Percentiles rank a stretch among this genome's conserved stretches.
Evolutionary conservation across 2,797 vertebrate genomes (phyloP).

Genomic region (Sylvilagus floridanus): DNA sequence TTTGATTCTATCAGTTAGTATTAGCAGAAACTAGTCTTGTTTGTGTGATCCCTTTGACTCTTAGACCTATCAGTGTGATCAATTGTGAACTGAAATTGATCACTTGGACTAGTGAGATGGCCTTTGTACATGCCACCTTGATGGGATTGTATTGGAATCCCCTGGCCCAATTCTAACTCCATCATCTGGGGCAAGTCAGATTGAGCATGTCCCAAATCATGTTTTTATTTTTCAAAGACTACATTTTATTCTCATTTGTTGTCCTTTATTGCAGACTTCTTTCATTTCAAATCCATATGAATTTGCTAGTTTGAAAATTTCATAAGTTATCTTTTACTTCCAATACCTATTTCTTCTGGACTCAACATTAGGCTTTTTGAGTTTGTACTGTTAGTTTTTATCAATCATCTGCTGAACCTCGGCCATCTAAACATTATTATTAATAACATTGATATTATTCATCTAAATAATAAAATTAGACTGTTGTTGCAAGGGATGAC

Average conservation of each 20-base stretch:
- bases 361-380: not conserved
- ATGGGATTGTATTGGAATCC: no score
- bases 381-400: not conserved
- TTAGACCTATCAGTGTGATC: no score
- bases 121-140: no score
- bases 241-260: not conserved
- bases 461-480: not conserved
- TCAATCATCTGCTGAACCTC: conserved; percentile 1
- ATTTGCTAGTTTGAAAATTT: not conserved
- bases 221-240: no score
- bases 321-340: not conserved
- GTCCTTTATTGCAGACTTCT: not conserved
- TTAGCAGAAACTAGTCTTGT: no score
- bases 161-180: no score
- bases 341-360: not conserved
- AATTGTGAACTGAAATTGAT: no score
- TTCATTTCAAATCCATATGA: not conserved
- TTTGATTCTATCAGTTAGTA: no score
- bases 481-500: not conserved
- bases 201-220: no score
- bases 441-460: not conserved
- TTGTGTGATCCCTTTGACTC: no score
- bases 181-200: no score
- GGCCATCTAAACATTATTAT: not conserved
- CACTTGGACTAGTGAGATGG: no score